Base-by-base conservation (phyloP, 2,797 vertebrate genomes). In the Nannoperca australis region DNA sequence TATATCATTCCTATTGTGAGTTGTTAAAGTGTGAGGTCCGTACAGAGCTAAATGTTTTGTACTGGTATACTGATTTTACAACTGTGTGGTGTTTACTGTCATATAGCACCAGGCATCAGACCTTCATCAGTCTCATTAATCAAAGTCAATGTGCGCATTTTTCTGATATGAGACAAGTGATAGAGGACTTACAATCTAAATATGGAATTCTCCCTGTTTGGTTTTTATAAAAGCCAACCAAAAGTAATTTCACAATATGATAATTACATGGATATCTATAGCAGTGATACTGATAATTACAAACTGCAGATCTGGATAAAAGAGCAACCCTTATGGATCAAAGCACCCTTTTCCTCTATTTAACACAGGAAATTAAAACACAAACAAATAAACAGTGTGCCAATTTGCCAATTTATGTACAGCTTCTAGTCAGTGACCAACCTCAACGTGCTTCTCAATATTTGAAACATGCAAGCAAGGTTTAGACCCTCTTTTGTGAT, bases 401-500 rank as follows among this genome's bases (percentile, higher is more conserved):
- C 85, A 91, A 89, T 89, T 91, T 84, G 79, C 70, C 55, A 88
- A 90, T 93, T 90, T 86, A 85, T 27, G 83, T 75, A 70, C 73
- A 84, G 84, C 84, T 85, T 84, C 73, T 82, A 63, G 79, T 78
- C 83, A 56, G 73, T 73, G 56, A 87, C 90, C 86, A 82, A 92
- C 90, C 84, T 78, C 85, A 83, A 70, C 54, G 83, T 51, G 79
- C 81, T 55, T 83, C 81, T 82, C 84, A 75, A 82, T 84, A 89
- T 93, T 81, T 91, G 71, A 92, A 93, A 82, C 88, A 80, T 81
- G 75, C 74, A 30, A 85, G 88, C 81, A 74, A 80, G 88, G 73
- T 86, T 79, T 85, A 79, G 86, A 93, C 79, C 91, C 76, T 81
- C 59, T 92, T 91, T 85, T 93, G 89, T 93, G 93, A 94, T 93